Percentiles rank a stretch among this genome's conserved stretches.
phyloP scores from a whole-genome alignment of 2,113 vertebrate genomes.

The Origma solitaria region DNA sequence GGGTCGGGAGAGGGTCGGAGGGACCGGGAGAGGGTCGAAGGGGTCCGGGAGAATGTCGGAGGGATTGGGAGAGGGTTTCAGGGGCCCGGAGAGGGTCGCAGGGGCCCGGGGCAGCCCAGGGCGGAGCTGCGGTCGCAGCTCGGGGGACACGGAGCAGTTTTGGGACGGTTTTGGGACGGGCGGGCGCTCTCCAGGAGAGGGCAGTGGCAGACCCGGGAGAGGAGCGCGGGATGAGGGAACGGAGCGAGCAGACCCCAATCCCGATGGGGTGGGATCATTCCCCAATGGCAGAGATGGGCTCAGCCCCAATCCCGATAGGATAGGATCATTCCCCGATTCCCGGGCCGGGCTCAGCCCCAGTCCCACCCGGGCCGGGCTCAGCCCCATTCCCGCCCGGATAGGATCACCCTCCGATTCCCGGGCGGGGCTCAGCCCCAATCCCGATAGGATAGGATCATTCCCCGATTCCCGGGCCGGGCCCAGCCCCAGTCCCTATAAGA shows the following conservation, averaged over 20 bases:
- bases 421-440: no score
- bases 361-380: no score
- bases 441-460: no score
- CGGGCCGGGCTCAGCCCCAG: no score
- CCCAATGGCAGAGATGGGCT: fast-evolving
- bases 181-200: neutral
- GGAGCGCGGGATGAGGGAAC: neutral
- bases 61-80: neutral
- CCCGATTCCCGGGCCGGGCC: no score
- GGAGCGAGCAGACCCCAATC: fast-evolving
- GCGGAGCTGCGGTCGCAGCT: fast-evolving
- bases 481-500: no score
- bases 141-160: fast-evolving
- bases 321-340: fast-evolving
- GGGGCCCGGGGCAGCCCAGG: neutral
- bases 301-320: fast-evolving
- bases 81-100: no score
- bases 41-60: neutral
- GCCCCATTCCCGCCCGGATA: no score
- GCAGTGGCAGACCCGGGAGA: conserved; percentile 8
- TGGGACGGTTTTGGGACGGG: neutral
- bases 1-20: neutral
- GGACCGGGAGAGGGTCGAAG: neutral
- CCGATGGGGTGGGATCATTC: neutral
- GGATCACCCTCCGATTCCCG: no score